Evolutionary conservation across 2,888 invertebrate genomes (phyloP).

Genomic region (Apodemia zela): DNA sequence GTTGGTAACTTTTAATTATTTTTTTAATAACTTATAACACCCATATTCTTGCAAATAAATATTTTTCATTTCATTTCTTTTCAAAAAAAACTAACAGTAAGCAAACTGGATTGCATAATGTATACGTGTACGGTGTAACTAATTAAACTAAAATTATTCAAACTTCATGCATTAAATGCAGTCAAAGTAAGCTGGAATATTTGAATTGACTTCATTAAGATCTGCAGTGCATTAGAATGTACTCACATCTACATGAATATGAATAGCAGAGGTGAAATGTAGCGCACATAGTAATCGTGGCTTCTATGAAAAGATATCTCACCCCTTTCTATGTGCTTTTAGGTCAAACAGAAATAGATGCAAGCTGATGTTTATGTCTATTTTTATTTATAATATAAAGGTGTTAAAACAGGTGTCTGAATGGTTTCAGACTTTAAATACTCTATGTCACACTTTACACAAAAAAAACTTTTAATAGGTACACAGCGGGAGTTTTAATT

Average conservation of each 20-base stretch:
- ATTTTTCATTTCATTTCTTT: no score
- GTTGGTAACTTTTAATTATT: no score
- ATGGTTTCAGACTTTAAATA: no score
- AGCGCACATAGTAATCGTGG: conserved; percentile 1
- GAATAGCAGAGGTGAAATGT: conserved; percentile 12
- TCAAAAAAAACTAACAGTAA: not conserved
- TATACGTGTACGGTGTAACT: not conserved
- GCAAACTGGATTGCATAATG: not conserved
- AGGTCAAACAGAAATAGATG: conserved; percentile 13
- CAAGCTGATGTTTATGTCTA: not conserved
- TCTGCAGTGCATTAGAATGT: conserved; percentile 1
- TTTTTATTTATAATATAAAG: not conserved
- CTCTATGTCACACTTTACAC: no score
- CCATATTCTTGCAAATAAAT: no score
- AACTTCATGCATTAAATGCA: not conserved
- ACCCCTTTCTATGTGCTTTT: conserved; percentile 1
- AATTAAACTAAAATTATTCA: not conserved
- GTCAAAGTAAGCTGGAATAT: not conserved
- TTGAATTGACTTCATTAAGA: conserved; percentile 16
- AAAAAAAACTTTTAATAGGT: no score
- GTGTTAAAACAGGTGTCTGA: not conserved
- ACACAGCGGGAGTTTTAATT: no score
- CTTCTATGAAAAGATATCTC: conserved; percentile 1
- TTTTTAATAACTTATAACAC: no score
- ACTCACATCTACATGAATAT: not conserved